phyloP scores from a whole-genome alignment of 2,113 vertebrate genomes.

The Casuarius casuarius region DNA sequence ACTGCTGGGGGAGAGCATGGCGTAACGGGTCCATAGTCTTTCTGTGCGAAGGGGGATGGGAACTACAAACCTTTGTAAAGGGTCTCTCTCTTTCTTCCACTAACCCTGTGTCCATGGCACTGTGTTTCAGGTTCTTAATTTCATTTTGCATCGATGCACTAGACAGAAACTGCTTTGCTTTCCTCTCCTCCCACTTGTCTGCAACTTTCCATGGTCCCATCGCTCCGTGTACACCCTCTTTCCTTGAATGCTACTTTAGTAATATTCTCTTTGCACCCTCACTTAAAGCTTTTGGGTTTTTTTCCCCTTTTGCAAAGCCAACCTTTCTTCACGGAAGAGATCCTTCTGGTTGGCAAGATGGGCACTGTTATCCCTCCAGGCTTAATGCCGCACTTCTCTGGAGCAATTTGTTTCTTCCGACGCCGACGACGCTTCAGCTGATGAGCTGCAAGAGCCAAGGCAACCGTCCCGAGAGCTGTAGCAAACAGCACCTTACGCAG shows the following conservation, averaged over 20 bases:
- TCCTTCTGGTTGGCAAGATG: constrained; percentile 83
- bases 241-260: not conserved
- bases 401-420: constrained; percentile 86
- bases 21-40: not conserved
- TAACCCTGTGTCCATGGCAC: not conserved
- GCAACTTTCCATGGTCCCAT: not conserved
- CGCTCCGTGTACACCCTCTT: rapidly evolving
- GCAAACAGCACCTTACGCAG: constrained; percentile 96
- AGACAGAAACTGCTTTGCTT: not conserved
- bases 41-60: not conserved
- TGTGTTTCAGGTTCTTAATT: not conserved
- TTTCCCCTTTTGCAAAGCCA: not conserved
- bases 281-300: not conserved
- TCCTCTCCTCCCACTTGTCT: not conserved
- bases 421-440: constrained; percentile 92
- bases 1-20: not conserved
- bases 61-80: not conserved
- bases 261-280: not conserved
- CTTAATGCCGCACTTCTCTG: constrained; percentile 78
- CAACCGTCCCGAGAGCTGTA: constrained; percentile 93
- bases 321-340: constrained; percentile 91
- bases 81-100: not conserved
- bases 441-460: constrained; percentile 93
- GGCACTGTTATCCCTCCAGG: constrained; percentile 82
- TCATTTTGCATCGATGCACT: rapidly evolving